A percentile compares a stretch with the other conserved stretches of the same genome.
Conservation (phyloP, 1,140 invertebrate genomes). For the Lordiphosa collinella region DNA sequence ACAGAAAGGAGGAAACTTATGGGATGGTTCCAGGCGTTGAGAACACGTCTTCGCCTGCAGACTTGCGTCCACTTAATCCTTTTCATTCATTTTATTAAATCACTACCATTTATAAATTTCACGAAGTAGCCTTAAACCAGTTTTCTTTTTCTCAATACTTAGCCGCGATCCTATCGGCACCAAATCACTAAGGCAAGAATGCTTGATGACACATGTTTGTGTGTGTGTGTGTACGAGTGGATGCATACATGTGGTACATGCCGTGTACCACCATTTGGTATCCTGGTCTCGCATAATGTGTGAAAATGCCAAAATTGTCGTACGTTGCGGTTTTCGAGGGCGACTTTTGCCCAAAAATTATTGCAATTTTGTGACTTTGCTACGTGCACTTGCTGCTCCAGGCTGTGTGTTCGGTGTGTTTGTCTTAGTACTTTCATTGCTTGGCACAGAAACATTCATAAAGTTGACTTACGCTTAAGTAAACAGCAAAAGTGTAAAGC, state of each 20-base stretch:
- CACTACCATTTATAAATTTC: too few relatives aligned
- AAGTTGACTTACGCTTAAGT: conserved; percentile 70
- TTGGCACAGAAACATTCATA: conserved; percentile 54
- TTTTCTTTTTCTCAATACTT: too few relatives aligned
- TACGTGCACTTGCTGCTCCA: conserved; percentile 50
- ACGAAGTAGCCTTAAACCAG: too few relatives aligned
- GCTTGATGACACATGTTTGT: conserved; percentile 25
- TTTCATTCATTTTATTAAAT: too few relatives aligned
- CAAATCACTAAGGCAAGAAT: conserved; percentile 29
- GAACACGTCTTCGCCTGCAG: too few relatives aligned
- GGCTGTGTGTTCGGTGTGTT: conserved; percentile 4
- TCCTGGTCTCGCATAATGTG: conserved; percentile 50
- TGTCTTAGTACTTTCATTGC: conserved; percentile 44
- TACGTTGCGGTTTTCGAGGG: conserved; percentile 60
- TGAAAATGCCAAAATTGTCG: conserved; percentile 74
- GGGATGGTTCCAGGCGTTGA: too few relatives aligned
- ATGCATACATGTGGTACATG: conserved; percentile 22
- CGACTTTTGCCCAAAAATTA: conserved; percentile 50
- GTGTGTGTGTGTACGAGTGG: neutral
- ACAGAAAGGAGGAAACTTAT: too few relatives aligned
- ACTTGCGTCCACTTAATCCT: too few relatives aligned
- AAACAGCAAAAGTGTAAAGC: conserved; percentile 73
- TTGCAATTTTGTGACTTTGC: conserved; percentile 69
- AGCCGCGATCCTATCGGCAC: neutral
- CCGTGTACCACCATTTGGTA: conserved; percentile 17